Base-by-base conservation (phyloP, 2,797 vertebrate genomes). In the Pseudochaenichthys georgianus region DNA sequence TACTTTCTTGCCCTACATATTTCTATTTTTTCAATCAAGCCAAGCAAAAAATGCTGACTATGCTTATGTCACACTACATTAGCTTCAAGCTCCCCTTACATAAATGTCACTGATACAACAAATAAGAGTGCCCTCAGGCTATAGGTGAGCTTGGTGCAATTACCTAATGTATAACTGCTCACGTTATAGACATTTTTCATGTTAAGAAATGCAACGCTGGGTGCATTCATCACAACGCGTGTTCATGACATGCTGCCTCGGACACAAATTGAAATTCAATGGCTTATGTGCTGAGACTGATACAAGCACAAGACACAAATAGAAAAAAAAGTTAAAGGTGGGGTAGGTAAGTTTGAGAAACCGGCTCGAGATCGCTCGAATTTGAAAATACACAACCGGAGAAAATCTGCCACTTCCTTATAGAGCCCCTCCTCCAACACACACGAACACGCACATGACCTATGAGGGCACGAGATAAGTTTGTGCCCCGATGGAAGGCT, bases 31-130 rank as follows among this genome's bases (percentile, higher is more conserved):
- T 16, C 34, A 50, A 45, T 64, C 19, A 28, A 87, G 70, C 31
- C 57, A 51, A 76, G 79, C 63, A 2, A 87, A 77, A 81, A 91
- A 85, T 66, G 52, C 48, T 64, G 84, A 84, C 48, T 68, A 67
- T 65, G 43, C 72, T 75, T 85, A 78, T 77, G 87, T 87, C 89
- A 72, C 80, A 77, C 54, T 66, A 75, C 85, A 90, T 90, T 90
- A 89, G 75, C 75, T 70, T 42, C 60, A 53, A 52, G 80, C 53
- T 71, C 62, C 64, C 64, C 45, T 73, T 66, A 74, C 81, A 85
- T 79, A 90, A 92, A 92, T 92, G 87, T 89, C 87, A 88, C 58
- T 70, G 65, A 73, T 80, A 78, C 80, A 82, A 89, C 79, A 91
- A 88, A 89, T 66, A 72, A 53, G 63, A 70, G 66, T 23, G 38